Evolutionary conservation across 2,113 vertebrate species (phyloP).

Genomic region (Amazona vittata): DNA sequence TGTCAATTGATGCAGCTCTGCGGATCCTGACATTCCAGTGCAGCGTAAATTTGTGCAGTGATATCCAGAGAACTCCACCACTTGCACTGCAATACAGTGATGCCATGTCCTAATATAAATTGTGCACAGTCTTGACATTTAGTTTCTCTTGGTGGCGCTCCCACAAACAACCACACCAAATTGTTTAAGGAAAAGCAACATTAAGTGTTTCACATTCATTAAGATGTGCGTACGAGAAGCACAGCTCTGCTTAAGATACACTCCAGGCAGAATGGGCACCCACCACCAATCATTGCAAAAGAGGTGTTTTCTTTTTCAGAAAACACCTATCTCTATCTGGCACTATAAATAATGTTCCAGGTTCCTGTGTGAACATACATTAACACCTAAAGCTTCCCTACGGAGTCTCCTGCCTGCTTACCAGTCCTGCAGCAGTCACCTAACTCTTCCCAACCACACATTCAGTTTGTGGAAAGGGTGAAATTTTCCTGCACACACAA

Average conservation of each 20-base stretch:
- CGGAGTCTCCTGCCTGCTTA: background rate
- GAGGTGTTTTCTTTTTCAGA: background rate
- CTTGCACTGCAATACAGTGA: background rate
- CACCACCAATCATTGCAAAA: accelerated
- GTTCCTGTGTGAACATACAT: background rate
- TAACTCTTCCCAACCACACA: background rate
- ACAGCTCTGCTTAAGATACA: accelerated
- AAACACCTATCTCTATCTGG: background rate
- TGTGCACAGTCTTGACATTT: background rate
- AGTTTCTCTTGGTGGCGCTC: background rate
- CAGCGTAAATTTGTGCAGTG: accelerated
- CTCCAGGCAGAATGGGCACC: background rate
- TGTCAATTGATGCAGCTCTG: background rate
- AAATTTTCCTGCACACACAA: accelerated
- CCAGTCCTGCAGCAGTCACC: background rate
- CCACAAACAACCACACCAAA: background rate
- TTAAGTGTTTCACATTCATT: accelerated
- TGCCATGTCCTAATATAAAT: background rate
- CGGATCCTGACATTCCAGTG: accelerated
- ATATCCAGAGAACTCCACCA: accelerated
- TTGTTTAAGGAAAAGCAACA: background rate
- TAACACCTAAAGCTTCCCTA: background rate
- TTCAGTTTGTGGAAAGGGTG: background rate
- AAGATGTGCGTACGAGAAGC: accelerated
- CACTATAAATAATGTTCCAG: background rate